phyloP scores from a whole-genome alignment of 2,113 vertebrate genomes.

The Chelonoidis abingdonii region DNA sequence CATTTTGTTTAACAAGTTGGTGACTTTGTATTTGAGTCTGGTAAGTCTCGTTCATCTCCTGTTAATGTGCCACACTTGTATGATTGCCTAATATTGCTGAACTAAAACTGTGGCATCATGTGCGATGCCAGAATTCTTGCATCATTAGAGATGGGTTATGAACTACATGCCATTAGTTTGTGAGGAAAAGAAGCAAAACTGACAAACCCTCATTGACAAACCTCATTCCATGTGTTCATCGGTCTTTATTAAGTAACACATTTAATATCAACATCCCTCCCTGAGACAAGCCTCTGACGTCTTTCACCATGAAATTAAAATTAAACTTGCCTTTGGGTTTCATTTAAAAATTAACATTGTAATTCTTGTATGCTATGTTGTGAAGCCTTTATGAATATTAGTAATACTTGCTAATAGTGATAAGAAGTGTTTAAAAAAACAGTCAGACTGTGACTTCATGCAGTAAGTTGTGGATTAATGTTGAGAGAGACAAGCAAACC shows the following conservation, averaged over 20 bases:
- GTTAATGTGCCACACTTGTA: conserved; percentile 30
- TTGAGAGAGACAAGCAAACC: conserved; percentile 5
- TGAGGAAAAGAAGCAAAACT: conserved; percentile 67
- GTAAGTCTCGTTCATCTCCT: conserved; percentile 35
- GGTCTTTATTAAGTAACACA: conserved; percentile 74
- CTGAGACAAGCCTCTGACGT: conserved; percentile 29
- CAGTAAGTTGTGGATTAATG: conserved; percentile 12
- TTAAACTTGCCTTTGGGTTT: conserved; percentile 54
- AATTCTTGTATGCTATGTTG: conserved; percentile 22
- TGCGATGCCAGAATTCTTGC: conserved; percentile 32
- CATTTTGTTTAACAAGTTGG: conserved; percentile 43
- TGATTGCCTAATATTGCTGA: conserved; percentile 49
- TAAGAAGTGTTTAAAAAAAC: neutral
- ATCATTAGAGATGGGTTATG: conserved; percentile 67
- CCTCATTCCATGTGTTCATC: conserved; percentile 51
- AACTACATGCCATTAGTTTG: conserved; percentile 70
- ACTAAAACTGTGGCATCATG: conserved; percentile 49
- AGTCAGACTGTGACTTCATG: neutral
- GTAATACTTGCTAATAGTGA: conserved; percentile 17
- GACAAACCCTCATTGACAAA: conserved; percentile 66
- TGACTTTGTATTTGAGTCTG: conserved; percentile 38
- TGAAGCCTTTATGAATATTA: conserved; percentile 41
- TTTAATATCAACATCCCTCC: conserved; percentile 48
- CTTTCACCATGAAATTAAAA: conserved; percentile 45
- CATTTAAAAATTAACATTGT: conserved; percentile 60